Conservation (phyloP, 1,140 invertebrate genomes). For the Hyles vespertilio region DNA sequence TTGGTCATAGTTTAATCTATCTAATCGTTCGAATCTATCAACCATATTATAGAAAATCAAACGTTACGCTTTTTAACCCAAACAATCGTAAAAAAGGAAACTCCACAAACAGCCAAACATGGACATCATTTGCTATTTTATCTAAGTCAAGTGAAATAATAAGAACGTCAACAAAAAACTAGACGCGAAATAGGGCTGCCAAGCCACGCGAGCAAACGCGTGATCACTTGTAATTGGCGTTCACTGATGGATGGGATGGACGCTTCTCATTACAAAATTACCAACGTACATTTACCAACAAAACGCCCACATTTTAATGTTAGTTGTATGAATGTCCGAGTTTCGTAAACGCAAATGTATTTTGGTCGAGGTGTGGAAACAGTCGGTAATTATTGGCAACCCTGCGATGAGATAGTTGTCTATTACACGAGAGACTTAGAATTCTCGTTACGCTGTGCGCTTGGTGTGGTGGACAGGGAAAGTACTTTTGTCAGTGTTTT, state of each 20-base stretch:
- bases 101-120: no score
- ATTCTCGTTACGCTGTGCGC: background rate
- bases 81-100: no score
- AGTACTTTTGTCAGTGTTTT: no score
- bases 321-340: slow-evolving; percentile 3
- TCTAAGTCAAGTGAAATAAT: no score
- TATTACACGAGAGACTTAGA: slow-evolving; percentile 1
- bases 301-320: slow-evolving; percentile 12
- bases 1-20: no score
- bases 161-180: slow-evolving; percentile 17
- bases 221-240: slow-evolving; percentile 60
- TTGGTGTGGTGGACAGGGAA: background rate
- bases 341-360: slow-evolving; percentile 6
- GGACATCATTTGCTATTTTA: no score
- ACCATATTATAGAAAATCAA: no score
- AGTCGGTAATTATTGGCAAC: slow-evolving; percentile 49
- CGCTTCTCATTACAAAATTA: slow-evolving; percentile 41
- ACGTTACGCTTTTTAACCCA: no score
- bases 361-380: slow-evolving; percentile 27
- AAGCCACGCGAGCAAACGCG: slow-evolving; percentile 31
- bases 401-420: slow-evolving; percentile 14
- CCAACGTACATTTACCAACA: slow-evolving; percentile 21
- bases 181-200: slow-evolving; percentile 41
- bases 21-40: no score
- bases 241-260: slow-evolving; percentile 55